A percentile compares a stretch with the other conserved stretches of the same genome.
Evolutionary conservation across 2,888 invertebrate genomes (phyloP).

Genomic region (Spatulosminthurus flaviceps): DNA sequence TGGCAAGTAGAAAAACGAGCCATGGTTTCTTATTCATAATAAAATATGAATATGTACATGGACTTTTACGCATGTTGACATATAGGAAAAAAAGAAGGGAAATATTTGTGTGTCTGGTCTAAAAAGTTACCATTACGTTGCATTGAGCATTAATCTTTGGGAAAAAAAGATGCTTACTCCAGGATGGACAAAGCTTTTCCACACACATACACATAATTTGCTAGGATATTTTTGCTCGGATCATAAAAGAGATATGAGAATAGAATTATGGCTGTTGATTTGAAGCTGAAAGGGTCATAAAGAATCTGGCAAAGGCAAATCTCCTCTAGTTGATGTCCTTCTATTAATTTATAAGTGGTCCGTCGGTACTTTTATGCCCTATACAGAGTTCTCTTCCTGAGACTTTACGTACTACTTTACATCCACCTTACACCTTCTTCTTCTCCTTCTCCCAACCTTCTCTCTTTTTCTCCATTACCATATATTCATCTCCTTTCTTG

Average conservation of each 20-base stretch:
- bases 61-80: background rate
- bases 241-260: conserved; percentile 45
- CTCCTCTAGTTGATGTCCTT: conserved; percentile 37
- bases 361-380: conserved; percentile 38
- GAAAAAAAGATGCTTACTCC: conserved; percentile 2
- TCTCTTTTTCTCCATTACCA: too few species aligned
- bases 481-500: background rate
- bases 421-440: background rate
- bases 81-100: background rate
- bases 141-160: conserved; percentile 35
- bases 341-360: conserved; percentile 45
- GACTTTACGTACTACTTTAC: background rate
- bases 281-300: conserved; percentile 42
- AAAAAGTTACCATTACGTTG: conserved; percentile 7
- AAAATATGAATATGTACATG: too few species aligned
- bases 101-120: background rate
- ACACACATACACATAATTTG: conserved; percentile 45
- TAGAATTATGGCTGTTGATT: conserved; percentile 43
- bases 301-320: conserved; percentile 16
- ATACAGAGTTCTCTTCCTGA: background rate
- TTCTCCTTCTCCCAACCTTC: background rate
- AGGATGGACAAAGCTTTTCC: conserved; percentile 43
- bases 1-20: background rate
- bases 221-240: conserved; percentile 38
- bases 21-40: too few species aligned